phyloP scores from a whole-genome alignment of 2,797 vertebrate species.

The Sebastes diaconus region DNA sequence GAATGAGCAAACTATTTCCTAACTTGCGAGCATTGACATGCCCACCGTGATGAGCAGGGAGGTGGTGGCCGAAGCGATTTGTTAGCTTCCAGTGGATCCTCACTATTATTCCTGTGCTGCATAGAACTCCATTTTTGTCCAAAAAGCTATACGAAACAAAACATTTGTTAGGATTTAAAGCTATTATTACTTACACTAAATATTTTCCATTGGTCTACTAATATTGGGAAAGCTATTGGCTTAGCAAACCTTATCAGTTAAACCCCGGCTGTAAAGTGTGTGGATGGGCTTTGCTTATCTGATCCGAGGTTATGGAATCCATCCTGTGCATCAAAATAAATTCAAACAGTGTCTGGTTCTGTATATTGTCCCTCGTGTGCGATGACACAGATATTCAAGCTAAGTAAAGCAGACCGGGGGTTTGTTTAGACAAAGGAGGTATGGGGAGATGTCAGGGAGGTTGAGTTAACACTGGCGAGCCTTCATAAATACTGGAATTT shows the following conservation, averaged over 20 bases:
- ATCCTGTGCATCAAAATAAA: constrained; percentile 29
- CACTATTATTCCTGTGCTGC: not conserved
- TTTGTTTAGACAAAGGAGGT: constrained; percentile 64
- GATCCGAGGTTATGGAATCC: constrained; percentile 7
- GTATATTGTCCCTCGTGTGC: constrained; percentile 41
- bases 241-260: not conserved
- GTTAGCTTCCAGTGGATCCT: not conserved
- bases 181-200: not conserved
- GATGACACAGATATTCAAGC: constrained; percentile 35
- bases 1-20: not conserved
- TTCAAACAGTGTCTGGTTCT: constrained; percentile 30
- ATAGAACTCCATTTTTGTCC: not conserved
- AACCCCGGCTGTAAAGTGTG: not conserved
- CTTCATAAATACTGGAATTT: constrained; percentile 54
- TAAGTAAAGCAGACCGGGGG: constrained; percentile 44
- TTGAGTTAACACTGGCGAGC: constrained; percentile 34
- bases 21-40: not conserved
- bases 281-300: constrained; percentile 1
- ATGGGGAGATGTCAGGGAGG: constrained; percentile 26
- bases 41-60: no score
- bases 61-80: not conserved
- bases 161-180: not conserved
- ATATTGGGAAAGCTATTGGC: not conserved
- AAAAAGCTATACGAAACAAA: not conserved
- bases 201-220: not conserved